These are phyloP conservation scores for Chlorocebus sabaeus DNA, from an alignment of 2,113 vertebrate genomes.

Conservation along the genomic window DNA sequence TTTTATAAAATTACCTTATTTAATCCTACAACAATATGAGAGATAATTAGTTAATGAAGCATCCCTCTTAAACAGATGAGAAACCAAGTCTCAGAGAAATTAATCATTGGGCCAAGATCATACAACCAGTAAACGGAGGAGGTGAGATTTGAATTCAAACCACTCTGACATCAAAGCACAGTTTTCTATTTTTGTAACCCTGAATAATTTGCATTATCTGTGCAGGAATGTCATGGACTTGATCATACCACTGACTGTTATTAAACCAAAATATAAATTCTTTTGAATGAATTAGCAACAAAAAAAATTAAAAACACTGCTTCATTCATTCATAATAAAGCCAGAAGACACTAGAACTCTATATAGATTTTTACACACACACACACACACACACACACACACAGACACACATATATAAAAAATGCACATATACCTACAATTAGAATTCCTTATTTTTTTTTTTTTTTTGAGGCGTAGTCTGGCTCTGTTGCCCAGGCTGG, in stretches of 20 bases:
- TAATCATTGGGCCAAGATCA: background rate
- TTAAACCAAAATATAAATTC: background rate
- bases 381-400: background rate
- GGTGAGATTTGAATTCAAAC: background rate
- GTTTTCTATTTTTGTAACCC: background rate
- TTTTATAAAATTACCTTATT: background rate
- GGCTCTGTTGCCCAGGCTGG: no score
- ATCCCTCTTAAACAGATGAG: background rate
- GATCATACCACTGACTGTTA: background rate
- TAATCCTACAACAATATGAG: background rate
- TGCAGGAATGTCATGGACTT: background rate
- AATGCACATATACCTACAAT: background rate
- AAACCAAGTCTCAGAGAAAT: conserved; percentile 27
- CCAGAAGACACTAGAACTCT: background rate
- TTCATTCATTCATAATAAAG: background rate
- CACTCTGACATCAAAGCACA: background rate
- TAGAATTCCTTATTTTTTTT: background rate
- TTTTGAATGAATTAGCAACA: background rate
- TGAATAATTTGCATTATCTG: background rate
- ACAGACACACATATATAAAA: background rate
- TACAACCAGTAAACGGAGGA: background rate
- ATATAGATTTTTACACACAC: background rate
- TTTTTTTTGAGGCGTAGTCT: no score
- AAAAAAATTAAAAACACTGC: background rate
- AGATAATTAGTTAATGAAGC: conserved; percentile 1